Base-by-base conservation (phyloP, 2,888 invertebrate genomes). In the Agrilus mali region DNA sequence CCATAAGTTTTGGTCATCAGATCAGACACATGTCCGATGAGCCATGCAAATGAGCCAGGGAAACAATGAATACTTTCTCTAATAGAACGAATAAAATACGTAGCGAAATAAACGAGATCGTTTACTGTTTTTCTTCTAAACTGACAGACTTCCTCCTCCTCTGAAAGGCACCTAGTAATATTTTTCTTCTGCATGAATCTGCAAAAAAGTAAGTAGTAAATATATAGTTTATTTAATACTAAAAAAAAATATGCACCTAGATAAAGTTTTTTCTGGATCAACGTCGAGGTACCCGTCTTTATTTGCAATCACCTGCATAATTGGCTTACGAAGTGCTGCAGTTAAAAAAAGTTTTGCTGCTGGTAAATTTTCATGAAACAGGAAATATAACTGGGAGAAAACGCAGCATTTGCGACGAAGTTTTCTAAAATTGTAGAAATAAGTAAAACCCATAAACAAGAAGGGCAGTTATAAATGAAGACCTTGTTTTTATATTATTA, bases 271-370 rank as follows among this genome's bases (percentile, higher is more conserved):
- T 49, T 85, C 82, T 0, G 92, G 88, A 66, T 96, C 94, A 32
- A 93, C 80, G 61, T 96, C 95, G 41, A 95, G 74, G 66, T 86
- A 89, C 67, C 82, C 82, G 60, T 95, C 93, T 59, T 90, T 90
- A 54, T 90, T 89, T 64, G 87, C 86, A 33, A 97, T 72, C 36
- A 96, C 77, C 42, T 84, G 78, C 79, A 95, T 86, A 40, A 97
- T 84, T 0, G 97, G 94, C 36, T 82, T 83, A 64, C 93, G 87
- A 10, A 97, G 73, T 0, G 94, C 88, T 1, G 94, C 88, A 3
- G 92, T 86, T 16, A 98, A 75, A 69, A 96, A 97, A 56, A 94
- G 79, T 54, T 93, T 86, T 1, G 94, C 89, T 0, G 93, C 86
- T 55, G 89, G 84, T 55, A 94, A 77, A 1, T 86, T 85, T 59